A percentile compares a stretch with the other conserved stretches of the same genome.
phyloP scores from a whole-genome alignment of 2,113 vertebrate species.

The Alethe diademata region DNA sequence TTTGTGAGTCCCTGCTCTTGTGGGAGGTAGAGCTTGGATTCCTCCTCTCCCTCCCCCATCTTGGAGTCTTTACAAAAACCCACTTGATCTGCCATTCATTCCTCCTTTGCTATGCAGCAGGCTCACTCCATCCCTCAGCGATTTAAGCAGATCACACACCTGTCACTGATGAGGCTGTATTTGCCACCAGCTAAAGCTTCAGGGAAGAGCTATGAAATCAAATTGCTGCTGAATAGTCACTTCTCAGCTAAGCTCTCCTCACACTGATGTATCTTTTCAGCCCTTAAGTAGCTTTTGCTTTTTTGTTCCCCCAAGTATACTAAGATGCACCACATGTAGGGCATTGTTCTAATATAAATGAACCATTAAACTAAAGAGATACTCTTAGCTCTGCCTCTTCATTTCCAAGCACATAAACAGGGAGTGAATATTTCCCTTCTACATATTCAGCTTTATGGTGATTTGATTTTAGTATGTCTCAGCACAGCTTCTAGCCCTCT shows the following conservation, averaged over 20 bases:
- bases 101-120: background rate
- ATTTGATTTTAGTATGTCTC: background rate
- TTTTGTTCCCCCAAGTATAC: background rate
- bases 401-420: background rate
- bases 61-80: background rate
- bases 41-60: background rate
- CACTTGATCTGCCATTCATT: background rate
- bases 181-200: background rate
- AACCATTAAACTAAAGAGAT: background rate
- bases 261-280: background rate
- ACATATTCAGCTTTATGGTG: background rate
- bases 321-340: background rate
- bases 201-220: background rate
- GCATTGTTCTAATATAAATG: background rate
- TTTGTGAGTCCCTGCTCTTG: background rate
- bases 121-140: background rate
- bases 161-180: background rate
- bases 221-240: background rate
- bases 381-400: background rate
- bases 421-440: background rate
- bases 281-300: background rate
- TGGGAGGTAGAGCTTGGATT: background rate
- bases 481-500: background rate
- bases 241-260: background rate
- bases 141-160: background rate